A percentile compares a stretch with the other conserved stretches of the same genome.
These are phyloP conservation scores for Apteryx mantelli DNA, from an alignment of 2,113 vertebrate species.

Conservation along the genomic window DNA sequence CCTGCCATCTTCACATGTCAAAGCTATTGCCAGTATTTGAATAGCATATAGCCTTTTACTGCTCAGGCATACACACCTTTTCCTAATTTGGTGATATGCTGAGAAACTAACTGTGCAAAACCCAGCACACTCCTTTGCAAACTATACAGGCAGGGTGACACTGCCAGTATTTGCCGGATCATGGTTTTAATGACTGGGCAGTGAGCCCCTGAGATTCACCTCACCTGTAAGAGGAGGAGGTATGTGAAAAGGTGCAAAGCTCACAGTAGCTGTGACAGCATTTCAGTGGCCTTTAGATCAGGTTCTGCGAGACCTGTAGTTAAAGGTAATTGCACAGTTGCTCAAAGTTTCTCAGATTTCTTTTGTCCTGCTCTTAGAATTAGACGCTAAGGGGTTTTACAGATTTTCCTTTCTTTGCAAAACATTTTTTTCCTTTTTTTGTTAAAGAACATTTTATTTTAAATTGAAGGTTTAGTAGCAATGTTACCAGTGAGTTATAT, in stretches of 20 bases:
- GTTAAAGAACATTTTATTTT: background rate
- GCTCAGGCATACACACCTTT: background rate
- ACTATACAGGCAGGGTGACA: accelerated
- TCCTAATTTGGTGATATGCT: background rate
- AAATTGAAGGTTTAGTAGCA: background rate
- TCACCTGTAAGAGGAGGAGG: background rate
- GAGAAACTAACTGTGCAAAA: background rate
- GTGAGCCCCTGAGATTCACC: background rate
- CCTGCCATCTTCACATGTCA: accelerated
- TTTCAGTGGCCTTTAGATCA: background rate
- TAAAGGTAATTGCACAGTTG: background rate
- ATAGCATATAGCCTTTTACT: background rate
- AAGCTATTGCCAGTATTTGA: background rate
- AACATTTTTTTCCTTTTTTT: background rate
- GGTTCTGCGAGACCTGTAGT: background rate
- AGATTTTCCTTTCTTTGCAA: background rate
- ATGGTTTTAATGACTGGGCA: accelerated
- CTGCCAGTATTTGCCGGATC: background rate
- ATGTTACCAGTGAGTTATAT: background rate
- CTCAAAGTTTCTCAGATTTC: background rate
- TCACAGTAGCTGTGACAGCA: background rate
- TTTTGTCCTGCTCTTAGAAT: background rate
- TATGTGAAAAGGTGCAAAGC: background rate
- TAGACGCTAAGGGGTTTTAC: background rate
- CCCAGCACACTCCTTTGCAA: accelerated